A percentile compares a stretch with the other conserved stretches of the same genome.
Evolutionary conservation across 2,888 invertebrate genomes (phyloP).

Genomic region (Epicampocera succincta): DNA sequence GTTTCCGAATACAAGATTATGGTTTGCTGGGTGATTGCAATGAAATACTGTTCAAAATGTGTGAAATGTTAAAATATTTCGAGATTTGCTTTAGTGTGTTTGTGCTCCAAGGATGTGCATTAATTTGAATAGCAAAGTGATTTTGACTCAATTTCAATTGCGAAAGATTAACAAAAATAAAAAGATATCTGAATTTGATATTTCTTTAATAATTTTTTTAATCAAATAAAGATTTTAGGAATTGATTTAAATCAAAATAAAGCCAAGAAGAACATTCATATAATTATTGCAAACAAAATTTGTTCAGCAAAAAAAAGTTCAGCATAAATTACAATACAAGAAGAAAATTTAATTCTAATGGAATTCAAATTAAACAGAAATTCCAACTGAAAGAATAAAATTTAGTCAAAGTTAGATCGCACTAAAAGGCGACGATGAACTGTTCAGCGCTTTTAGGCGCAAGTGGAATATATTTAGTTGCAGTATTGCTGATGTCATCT

Average conservation of each 20-base stretch:
- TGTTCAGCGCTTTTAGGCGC: conserved; percentile 44
- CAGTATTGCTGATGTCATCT: conserved; percentile 40
- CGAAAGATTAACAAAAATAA: conserved; percentile 25
- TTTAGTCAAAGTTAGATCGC: not conserved
- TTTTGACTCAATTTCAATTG: conserved; percentile 58
- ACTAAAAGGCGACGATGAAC: conserved; percentile 41
- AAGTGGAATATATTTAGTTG: conserved; percentile 37
- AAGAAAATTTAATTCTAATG: conserved; percentile 19
- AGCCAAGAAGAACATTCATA: too few species aligned
- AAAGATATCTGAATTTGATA: conserved; percentile 44
- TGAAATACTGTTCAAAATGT: not conserved
- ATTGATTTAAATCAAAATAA: too few species aligned
- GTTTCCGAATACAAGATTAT: too few species aligned
- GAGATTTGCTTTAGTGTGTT: conserved; percentile 25
- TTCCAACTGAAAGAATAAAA: not conserved
- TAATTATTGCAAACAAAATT: conserved; percentile 4
- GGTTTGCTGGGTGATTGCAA: too few species aligned
- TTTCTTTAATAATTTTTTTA: not conserved
- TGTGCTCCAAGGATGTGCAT: conserved; percentile 40
- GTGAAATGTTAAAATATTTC: not conserved
- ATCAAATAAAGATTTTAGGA: conserved; percentile 3
- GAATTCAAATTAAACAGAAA: conserved; percentile 29
- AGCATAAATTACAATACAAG: conserved; percentile 7
- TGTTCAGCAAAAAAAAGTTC: too few species aligned
- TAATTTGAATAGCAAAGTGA: conserved; percentile 60